Conservation (phyloP, 2,113 vertebrate species). For the Nymphicus hollandicus region DNA sequence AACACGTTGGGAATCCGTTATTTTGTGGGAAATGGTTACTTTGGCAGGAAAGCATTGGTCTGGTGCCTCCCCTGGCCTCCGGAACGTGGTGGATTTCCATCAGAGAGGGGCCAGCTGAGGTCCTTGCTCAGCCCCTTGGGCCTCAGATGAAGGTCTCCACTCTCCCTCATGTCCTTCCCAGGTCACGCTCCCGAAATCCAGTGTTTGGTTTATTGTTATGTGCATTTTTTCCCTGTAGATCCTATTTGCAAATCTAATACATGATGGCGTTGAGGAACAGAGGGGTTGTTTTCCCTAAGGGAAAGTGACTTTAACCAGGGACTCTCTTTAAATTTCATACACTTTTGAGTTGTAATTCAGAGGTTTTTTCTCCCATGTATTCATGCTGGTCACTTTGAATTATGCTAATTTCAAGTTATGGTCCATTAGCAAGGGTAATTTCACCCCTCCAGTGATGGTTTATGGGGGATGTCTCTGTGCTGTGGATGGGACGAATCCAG, state of each 20-base stretch:
- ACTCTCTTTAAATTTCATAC: slow-evolving; percentile 4
- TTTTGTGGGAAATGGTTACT: not conserved
- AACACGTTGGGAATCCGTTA: not conserved
- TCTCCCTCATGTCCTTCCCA: not conserved
- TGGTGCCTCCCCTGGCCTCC: not conserved
- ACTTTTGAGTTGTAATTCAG: not conserved
- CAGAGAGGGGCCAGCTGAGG: not conserved
- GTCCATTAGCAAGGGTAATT: slow-evolving; percentile 15
- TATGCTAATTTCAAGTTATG: slow-evolving; percentile 3
- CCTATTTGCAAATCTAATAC: not conserved
- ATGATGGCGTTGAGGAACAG: not conserved
- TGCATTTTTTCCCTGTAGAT: not conserved
- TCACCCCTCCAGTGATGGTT: not conserved
- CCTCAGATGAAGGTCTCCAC: not conserved
- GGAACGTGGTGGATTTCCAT: rapidly evolving
- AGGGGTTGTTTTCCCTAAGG: not conserved
- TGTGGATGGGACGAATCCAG: not conserved
- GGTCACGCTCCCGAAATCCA: not conserved
- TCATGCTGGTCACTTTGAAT: slow-evolving; percentile 24
- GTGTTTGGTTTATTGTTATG: not conserved
- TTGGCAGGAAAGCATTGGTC: not conserved
- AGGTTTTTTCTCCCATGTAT: not conserved
- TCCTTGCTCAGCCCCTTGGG: not conserved
- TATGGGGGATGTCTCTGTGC: not conserved
- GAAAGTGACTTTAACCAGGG: slow-evolving; percentile 42